Conservation (phyloP, 2,797 vertebrate genomes). For the Limnodromus scolopaceus region DNA sequence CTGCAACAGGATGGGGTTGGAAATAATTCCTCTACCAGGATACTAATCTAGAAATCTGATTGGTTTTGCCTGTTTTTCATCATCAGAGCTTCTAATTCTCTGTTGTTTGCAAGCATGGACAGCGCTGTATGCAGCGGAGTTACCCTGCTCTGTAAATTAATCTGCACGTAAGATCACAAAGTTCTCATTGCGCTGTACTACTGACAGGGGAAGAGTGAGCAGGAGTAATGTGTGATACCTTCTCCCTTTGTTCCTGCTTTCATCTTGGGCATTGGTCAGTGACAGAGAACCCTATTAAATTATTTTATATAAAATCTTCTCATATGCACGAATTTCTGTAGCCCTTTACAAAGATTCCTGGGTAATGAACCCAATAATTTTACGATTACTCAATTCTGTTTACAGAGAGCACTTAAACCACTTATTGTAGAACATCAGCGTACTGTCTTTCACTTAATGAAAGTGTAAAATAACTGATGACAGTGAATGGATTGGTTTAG, state of each 20-base stretch:
- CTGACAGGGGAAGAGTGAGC: not conserved
- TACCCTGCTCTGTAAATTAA: not conserved
- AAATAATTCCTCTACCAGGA: not conserved
- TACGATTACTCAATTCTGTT: not conserved
- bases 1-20: not conserved
- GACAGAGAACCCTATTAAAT: not conserved
- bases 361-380: not conserved
- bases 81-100: not conserved
- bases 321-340: not conserved
- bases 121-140: not conserved
- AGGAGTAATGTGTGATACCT: not conserved
- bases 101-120: not conserved
- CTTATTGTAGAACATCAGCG: slow-evolving; percentile 11
- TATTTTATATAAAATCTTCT: not conserved
- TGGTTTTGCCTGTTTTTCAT: slow-evolving; percentile 1
- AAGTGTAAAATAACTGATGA: slow-evolving; percentile 75
- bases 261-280: not conserved
- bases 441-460: slow-evolving; percentile 56
- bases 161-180: not conserved
- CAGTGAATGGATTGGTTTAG: slow-evolving; percentile 67
- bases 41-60: not conserved
- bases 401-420: slow-evolving; percentile 29
- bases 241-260: not conserved
- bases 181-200: not conserved
- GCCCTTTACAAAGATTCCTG: not conserved